phyloP scores from a whole-genome alignment of 2,113 vertebrate genomes.

The Gyps fulvus region DNA sequence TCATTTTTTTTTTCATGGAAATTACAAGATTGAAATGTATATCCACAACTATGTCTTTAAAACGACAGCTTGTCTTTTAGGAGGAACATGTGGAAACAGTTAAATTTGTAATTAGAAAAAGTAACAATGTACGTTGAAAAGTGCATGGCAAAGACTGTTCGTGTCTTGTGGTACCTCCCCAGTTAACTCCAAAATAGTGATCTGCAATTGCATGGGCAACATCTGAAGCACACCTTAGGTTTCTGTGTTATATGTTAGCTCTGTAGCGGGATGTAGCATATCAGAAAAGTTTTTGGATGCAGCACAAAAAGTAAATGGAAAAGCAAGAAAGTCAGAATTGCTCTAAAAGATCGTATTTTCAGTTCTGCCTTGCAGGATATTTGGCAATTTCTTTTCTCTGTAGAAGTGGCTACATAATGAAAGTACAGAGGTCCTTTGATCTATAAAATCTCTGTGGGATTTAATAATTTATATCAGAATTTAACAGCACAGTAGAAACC shows the following conservation, averaged over 20 bases:
- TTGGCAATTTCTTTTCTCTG: slow-evolving; percentile 15
- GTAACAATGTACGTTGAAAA: neutral
- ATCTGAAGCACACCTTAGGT: neutral
- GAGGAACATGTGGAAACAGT: neutral
- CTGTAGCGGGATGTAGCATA: neutral
- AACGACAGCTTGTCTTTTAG: neutral
- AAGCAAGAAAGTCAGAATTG: neutral
- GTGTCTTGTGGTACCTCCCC: neutral
- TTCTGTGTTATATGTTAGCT: neutral
- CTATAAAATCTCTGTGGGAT: slow-evolving; percentile 6
- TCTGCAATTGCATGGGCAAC: neutral
- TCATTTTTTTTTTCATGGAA: neutral
- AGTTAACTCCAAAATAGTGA: neutral
- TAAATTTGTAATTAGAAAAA: neutral
- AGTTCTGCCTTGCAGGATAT: slow-evolving; percentile 27
- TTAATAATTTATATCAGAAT: slow-evolving; percentile 57
- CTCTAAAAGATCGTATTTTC: slow-evolving; percentile 20
- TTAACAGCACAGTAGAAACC: slow-evolving; percentile 33
- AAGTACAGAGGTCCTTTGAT: slow-evolving; percentile 52
- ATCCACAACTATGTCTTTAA: neutral
- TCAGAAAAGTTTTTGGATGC: neutral
- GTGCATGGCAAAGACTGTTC: neutral
- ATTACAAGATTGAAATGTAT: neutral
- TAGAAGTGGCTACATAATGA: slow-evolving; percentile 28
- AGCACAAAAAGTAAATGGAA: neutral